These are phyloP conservation scores for Acomys russatus DNA, from an alignment of 2,797 vertebrate species.

Conservation along the genomic window DNA sequence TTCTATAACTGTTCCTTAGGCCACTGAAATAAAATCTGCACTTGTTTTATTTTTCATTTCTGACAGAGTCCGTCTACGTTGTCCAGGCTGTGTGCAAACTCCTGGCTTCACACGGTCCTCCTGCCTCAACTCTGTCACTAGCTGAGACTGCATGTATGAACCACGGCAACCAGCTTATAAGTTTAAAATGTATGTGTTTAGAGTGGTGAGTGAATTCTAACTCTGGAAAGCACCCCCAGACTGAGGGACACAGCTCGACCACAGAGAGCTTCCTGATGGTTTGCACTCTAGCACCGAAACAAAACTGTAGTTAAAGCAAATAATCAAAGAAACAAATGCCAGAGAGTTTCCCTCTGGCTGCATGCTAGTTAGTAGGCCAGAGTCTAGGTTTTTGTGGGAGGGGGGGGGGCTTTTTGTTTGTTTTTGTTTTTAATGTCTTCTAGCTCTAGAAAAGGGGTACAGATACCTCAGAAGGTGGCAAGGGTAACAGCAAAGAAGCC, in stretches of 20 bases:
- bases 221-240: not conserved
- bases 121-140: not conserved
- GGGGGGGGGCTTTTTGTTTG: no score
- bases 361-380: not conserved
- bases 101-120: not conserved
- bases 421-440: not conserved
- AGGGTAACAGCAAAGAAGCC: not conserved
- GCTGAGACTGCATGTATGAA: not conserved
- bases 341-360: not conserved
- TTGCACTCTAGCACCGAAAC: not conserved
- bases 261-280: not conserved
- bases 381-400: not conserved
- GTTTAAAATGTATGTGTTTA: not conserved
- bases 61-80: not conserved
- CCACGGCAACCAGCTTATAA: not conserved
- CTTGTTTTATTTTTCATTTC: not conserved
- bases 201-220: not conserved
- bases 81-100: not conserved
- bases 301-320: not conserved
- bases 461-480: not conserved
- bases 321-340: not conserved
- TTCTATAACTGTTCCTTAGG: not conserved
- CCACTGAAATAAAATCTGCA: not conserved
- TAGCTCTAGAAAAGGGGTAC: not conserved
- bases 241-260: no score